Conservation (phyloP, 2,113 vertebrate genomes). For the Orientallactaga bullata region DNA sequence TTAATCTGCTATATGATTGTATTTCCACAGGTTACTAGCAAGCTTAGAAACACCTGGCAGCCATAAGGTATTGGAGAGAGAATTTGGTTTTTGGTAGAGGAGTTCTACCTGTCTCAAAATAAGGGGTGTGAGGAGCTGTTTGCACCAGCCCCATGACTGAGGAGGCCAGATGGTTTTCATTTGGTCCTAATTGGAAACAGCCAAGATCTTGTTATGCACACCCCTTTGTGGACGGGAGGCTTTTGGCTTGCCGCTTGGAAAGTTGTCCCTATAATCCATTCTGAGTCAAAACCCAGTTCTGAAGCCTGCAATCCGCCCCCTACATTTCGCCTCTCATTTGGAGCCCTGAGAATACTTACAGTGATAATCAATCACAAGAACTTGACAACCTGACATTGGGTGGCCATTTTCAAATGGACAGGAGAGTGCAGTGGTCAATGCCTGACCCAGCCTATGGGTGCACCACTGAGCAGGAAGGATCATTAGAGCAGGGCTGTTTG, state of each 20-base stretch:
- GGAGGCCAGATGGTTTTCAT: constrained; percentile 73
- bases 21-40: constrained; percentile 32
- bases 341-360: background rate
- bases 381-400: background rate
- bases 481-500: background rate
- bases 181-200: constrained; percentile 68
- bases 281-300: constrained; percentile 3
- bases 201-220: background rate
- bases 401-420: background rate
- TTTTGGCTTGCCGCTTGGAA: constrained; percentile 52
- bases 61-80: background rate
- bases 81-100: constrained; percentile 40
- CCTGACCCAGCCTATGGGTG: background rate
- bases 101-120: constrained; percentile 57
- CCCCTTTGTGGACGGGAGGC: constrained; percentile 42
- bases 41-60: background rate
- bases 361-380: background rate
- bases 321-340: background rate
- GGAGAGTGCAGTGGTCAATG: background rate
- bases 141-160: background rate
- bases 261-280: background rate
- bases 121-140: constrained; percentile 29
- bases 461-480: background rate
- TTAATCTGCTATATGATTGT: background rate
- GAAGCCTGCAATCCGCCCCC: background rate